A percentile compares a stretch with the other conserved stretches of the same genome.
Conservation (phyloP, 2,113 vertebrate species). For the Orientallactaga bullata region DNA sequence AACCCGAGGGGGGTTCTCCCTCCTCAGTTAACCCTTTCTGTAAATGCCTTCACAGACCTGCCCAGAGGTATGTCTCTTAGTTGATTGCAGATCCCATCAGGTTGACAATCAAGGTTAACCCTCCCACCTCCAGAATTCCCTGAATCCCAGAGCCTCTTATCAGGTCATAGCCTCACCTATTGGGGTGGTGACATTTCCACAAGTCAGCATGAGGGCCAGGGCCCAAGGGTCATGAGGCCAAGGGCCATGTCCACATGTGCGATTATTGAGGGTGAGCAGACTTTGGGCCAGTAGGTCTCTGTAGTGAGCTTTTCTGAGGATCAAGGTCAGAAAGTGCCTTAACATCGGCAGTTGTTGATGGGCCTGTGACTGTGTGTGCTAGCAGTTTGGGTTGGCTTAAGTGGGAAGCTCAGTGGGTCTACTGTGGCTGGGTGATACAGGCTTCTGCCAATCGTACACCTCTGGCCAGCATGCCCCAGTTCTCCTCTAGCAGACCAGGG, state of each 20-base stretch:
- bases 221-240: background rate
- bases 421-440: background rate
- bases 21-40: background rate
- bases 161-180: background rate
- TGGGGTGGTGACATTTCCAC: background rate
- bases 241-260: background rate
- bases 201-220: background rate
- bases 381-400: background rate
- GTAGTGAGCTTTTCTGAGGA: background rate
- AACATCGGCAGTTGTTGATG: background rate
- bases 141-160: too few species aligned
- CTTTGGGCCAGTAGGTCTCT: background rate
- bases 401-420: background rate
- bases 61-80: background rate
- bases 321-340: background rate
- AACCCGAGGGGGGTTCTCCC: background rate
- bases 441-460: too few species aligned
- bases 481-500: background rate
- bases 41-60: background rate
- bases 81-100: background rate
- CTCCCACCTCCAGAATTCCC: background rate
- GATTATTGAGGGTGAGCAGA: background rate
- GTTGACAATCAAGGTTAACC: background rate
- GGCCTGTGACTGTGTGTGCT: background rate
- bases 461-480: background rate